These are phyloP conservation scores for Oscheius sp. DNA, from an alignment of 1,140 invertebrate species.

Conservation along the genomic window DNA sequence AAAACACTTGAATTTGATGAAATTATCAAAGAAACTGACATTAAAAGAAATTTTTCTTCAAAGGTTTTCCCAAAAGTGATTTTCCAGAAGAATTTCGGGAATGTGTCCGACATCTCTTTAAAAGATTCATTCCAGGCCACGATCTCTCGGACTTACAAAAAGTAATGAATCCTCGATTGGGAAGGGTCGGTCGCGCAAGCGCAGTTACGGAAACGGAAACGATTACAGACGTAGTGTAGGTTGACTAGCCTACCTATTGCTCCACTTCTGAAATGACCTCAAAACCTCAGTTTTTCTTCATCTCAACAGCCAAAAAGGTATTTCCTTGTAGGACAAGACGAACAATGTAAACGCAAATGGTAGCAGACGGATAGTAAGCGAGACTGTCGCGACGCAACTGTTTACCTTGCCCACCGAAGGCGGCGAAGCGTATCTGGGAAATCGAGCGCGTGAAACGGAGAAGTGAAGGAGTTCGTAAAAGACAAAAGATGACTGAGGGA, in stretches of 20 bases:
- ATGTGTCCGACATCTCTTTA: too few species aligned
- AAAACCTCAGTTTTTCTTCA: too few species aligned
- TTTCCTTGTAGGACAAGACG: too few species aligned
- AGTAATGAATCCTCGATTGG: constrained; percentile 2
- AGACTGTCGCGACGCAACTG: neutral
- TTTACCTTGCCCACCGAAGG: neutral
- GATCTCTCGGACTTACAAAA: too few species aligned
- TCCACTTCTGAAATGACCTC: too few species aligned
- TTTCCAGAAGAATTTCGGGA: too few species aligned
- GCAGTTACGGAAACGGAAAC: neutral
- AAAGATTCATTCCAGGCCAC: too few species aligned
- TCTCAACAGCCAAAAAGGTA: too few species aligned
- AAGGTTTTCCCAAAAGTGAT: too few species aligned
- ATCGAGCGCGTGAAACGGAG: constrained; percentile 1
- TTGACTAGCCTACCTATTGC: neutral
- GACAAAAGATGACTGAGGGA: neutral
- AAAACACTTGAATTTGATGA: too few species aligned
- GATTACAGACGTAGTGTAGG: neutral
- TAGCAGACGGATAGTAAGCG: neutral
- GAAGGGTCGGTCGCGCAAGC: neutral
- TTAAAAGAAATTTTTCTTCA: too few species aligned
- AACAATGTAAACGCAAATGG: neutral
- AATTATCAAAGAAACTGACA: too few species aligned
- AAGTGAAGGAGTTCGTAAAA: neutral
- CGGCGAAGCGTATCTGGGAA: constrained; percentile 6